Conservation (phyloP, 2,888 invertebrate species). For the Octodonta nipae region DNA sequence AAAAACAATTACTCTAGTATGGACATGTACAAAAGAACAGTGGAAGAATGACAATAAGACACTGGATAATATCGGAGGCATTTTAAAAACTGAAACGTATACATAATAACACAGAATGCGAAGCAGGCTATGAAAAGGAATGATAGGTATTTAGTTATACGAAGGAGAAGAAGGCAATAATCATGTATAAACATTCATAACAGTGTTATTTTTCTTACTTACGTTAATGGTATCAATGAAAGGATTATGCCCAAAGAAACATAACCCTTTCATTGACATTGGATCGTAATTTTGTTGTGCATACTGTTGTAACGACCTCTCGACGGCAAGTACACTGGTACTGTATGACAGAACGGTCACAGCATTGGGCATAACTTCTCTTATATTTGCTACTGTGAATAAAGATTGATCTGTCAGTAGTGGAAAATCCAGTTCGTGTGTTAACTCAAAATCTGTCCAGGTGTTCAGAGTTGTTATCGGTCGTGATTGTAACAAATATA, state of each 20-base stretch:
- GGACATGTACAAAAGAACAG: too few species aligned
- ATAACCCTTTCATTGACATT: conserved; percentile 12
- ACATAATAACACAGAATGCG: too few species aligned
- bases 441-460: conserved; percentile 65
- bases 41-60: too few species aligned
- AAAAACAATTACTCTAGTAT: too few species aligned
- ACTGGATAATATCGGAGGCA: too few species aligned
- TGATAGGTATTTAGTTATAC: background rate
- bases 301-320: conserved; percentile 15
- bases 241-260: conserved; percentile 27
- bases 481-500: conserved; percentile 62
- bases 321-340: conserved; percentile 9
- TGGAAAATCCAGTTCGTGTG: conserved; percentile 63
- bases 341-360: conserved; percentile 30
- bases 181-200: too few species aligned
- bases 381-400: conserved; percentile 58
- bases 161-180: background rate
- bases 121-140: too few species aligned
- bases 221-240: conserved; percentile 26
- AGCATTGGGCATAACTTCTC: conserved; percentile 41
- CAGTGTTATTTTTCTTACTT: conserved; percentile 14
- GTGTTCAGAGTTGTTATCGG: conserved; percentile 60
- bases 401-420: conserved; percentile 51
- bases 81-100: too few species aligned
- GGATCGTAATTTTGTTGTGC: conserved; percentile 12